Evolutionary conservation across 2,113 vertebrate species (phyloP).

Genomic region (Cyanocitta stelleri): DNA sequence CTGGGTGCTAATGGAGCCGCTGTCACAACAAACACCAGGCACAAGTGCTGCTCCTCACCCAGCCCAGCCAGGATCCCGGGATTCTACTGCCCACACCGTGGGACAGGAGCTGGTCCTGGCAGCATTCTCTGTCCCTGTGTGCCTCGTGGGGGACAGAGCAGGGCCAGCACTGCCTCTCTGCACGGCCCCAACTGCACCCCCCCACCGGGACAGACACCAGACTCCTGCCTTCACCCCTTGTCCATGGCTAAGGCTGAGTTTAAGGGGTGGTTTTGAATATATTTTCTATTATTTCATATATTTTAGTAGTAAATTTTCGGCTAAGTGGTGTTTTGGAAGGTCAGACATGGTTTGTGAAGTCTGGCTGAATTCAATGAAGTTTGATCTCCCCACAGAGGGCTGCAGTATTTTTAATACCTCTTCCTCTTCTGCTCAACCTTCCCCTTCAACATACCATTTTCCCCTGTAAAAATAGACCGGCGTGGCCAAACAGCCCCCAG

Average conservation of each 20-base stretch:
- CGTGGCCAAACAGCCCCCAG: neutral
- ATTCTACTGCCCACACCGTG: neutral
- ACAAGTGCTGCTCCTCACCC: neutral
- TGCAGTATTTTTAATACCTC: neutral
- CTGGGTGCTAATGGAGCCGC: neutral
- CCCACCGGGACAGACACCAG: neutral
- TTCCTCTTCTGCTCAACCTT: neutral
- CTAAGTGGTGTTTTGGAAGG: neutral
- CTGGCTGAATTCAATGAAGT: neutral
- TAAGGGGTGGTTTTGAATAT: neutral
- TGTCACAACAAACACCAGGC: neutral
- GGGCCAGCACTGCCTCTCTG: neutral
- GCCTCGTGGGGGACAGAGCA: neutral
- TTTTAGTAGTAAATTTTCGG: neutral
- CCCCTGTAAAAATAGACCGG: neutral
- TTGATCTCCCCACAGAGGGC: neutral
- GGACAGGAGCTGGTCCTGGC: neutral
- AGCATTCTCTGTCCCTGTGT: neutral
- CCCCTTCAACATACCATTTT: neutral
- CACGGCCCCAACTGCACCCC: accelerated
- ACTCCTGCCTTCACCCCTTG: neutral
- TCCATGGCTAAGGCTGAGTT: neutral
- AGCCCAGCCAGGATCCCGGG: neutral
- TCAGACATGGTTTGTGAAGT: neutral
- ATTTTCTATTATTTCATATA: neutral